Evolutionary conservation across 2,888 invertebrate species (phyloP), one percentile per base, ranked within the genome.

Genomic region (Oscheius sp.): DNA sequence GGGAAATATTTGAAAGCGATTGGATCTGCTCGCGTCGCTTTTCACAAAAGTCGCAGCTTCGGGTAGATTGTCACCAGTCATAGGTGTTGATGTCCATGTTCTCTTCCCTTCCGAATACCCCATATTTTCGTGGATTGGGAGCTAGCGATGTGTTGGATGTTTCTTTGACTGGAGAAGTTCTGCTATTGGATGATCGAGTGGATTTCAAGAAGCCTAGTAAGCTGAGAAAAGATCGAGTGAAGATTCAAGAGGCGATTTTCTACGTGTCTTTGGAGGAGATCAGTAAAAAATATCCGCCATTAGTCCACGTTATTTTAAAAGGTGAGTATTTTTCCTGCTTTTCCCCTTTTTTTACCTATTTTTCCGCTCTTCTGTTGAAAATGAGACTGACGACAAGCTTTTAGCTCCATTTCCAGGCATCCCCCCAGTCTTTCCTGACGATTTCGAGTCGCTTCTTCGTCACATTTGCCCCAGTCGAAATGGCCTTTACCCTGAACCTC

Each of bases 391-490:
- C n/a, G n/a, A n/a, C n/a, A n/a, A n/a, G n/a, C n/a, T n/a, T n/a
- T n/a, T n/a, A n/a, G n/a, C n/a, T n/a, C n/a, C n/a, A n/a, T 35
- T 35, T 35, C 9, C 9, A 35, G 35, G 49, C 21, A 9, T 16
- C 25, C 53, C 21, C 18, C 23, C 18, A 2, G 25, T 53, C 53
- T 18, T 12, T 2, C 12, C 53, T 9, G 21, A 9, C 2, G 53
- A 53, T 25, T 53, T 53, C 18, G 53, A 53, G 53, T 12, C 12
- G 23, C 53, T 53, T 2, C n/a, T 53, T 21, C 53, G 53, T 53
- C 53, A 53, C 53, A 53, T 53, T 0, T 53, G 53, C 21, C 53
- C 53, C 53, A 53, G 53, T 53, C 12, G 18, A 53, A 53, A 25
- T 53, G 53, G 53, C 0, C n/a, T 53, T 21, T 53, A 23, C 53